These are phyloP conservation scores for Microchrysa polita DNA, from an alignment of 2,888 invertebrate species.

Conservation along the genomic window DNA sequence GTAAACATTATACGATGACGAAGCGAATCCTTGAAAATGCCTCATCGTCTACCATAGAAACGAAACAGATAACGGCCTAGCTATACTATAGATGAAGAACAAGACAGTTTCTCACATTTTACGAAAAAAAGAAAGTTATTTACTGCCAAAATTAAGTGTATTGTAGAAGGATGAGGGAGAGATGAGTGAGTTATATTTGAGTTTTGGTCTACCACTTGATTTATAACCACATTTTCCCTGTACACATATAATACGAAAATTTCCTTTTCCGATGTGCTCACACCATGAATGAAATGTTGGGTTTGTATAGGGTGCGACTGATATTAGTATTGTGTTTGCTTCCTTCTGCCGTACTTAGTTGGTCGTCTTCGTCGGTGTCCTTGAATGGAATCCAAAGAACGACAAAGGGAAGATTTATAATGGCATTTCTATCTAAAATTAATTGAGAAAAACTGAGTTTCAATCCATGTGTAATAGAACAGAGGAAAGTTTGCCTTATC, in stretches of 20 bases:
- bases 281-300: background rate
- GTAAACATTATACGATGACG: too few relatives aligned
- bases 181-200: slow-evolving; percentile 37
- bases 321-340: background rate
- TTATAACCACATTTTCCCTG: slow-evolving; percentile 18
- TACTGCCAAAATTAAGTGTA: slow-evolving; percentile 22
- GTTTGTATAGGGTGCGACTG: background rate
- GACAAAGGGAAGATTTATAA: slow-evolving; percentile 43
- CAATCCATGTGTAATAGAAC: background rate
- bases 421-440: slow-evolving; percentile 32
- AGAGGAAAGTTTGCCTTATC: background rate
- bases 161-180: slow-evolving; percentile 2
- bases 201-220: slow-evolving; percentile 32
- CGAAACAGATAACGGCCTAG: too few relatives aligned
- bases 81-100: background rate
- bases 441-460: slow-evolving; percentile 33
- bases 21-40: background rate
- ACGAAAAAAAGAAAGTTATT: slow-evolving; percentile 25
- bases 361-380: background rate
- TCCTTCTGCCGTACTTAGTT: background rate
- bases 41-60: background rate
- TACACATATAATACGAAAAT: background rate
- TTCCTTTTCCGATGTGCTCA: background rate
- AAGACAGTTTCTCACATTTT: slow-evolving; percentile 11
- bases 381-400: slow-evolving; percentile 30